phyloP scores from a whole-genome alignment of 2,113 vertebrate genomes.

The Oreochromis tanganicae region DNA sequence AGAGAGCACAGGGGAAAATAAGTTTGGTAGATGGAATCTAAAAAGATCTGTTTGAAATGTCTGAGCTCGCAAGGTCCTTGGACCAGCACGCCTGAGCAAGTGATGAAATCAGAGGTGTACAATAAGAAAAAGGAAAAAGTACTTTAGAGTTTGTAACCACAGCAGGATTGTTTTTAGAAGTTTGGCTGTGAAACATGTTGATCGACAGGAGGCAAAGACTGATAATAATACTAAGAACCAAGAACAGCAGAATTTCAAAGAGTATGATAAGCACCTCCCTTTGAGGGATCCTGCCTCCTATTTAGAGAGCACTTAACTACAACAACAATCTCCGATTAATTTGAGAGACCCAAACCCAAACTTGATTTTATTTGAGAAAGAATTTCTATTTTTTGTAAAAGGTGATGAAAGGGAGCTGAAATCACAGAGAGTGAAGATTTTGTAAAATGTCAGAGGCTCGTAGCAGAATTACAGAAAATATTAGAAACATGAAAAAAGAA shows the following conservation, averaged over 20 bases:
- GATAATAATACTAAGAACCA: neutral
- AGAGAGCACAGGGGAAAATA: neutral
- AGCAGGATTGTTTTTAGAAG: rapidly evolving
- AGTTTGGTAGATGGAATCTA: neutral
- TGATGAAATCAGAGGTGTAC: neutral
- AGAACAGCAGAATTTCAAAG: neutral
- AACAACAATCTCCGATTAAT: neutral
- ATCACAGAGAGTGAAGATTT: neutral
- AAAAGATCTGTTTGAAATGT: neutral
- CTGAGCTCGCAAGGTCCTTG: neutral
- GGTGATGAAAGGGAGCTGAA: neutral
- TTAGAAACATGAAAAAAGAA: neutral
- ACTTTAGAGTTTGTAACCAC: neutral
- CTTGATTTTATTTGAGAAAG: neutral
- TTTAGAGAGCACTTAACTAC: neutral
- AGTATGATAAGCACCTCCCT: neutral
- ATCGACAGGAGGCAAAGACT: neutral
- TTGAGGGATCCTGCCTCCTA: neutral
- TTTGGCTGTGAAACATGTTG: neutral
- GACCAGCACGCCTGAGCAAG: neutral
- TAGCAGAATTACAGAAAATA: neutral
- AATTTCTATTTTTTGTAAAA: neutral
- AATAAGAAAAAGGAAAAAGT: neutral
- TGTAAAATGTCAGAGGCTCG: neutral
- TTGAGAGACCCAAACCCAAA: neutral